Evolutionary conservation across 2,888 invertebrate species (phyloP).

Genomic region (Pseudanteris insignis): DNA sequence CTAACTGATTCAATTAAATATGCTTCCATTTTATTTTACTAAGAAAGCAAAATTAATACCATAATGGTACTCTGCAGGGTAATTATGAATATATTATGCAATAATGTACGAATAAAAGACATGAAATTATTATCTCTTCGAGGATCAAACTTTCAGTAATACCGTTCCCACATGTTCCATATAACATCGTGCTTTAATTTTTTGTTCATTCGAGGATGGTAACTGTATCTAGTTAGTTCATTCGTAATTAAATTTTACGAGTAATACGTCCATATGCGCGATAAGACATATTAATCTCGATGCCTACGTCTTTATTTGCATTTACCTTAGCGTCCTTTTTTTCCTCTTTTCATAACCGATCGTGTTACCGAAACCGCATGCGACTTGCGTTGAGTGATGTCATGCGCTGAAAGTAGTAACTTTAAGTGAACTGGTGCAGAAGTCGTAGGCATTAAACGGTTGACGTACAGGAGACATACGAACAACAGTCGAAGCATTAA

Average conservation of each 20-base stretch:
- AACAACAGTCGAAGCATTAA: no score
- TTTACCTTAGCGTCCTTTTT: no score
- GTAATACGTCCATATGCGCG: conserved; percentile 16
- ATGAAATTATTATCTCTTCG: conserved; percentile 19
- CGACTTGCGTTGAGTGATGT: no score
- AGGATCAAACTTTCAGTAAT: conserved; percentile 28
- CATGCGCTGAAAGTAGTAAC: no score
- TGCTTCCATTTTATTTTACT: no score
- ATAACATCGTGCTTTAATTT: conserved; percentile 11
- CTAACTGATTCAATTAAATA: no score
- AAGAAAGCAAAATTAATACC: conserved; percentile 22
- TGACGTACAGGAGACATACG: no score
- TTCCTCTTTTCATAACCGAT: no score
- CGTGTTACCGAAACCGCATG: no score
- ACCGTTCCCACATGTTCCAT: conserved; percentile 30
- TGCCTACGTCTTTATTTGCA: conserved; percentile 28
- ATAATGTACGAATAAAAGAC: conserved; percentile 26
- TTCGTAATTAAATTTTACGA: conserved; percentile 35
- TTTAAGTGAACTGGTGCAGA: no score
- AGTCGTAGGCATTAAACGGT: no score
- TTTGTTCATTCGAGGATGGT: conserved; percentile 17
- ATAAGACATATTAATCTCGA: conserved; percentile 14
- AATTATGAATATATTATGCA: conserved; percentile 29
- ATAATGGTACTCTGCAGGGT: conserved; percentile 15
- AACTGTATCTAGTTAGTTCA: conserved; percentile 14